Evolutionary conservation across 1,140 invertebrate species (phyloP), one percentile per base, ranked within the genome.

Genomic region (Drosophila nasuta): DNA sequence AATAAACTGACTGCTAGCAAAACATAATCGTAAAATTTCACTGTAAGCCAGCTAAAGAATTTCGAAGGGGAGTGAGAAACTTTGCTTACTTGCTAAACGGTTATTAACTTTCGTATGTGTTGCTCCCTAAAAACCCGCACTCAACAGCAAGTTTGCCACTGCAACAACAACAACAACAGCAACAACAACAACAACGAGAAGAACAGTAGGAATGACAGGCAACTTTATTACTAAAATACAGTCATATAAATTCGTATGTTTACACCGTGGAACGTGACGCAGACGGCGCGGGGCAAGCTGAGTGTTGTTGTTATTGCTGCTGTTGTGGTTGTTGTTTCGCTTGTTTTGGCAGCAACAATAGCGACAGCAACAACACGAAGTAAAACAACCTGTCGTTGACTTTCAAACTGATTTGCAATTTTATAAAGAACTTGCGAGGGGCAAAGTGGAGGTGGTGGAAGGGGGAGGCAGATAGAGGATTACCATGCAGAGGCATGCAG

Each of bases 321-420:
- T 20, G 20, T 20, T 43, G 48, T n/a, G 43, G 58, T 33, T 33
- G 59, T 38, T 59, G 59, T 38, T 56, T 72, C 60, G 63, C 54
- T 66, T 66, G 67, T 56, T 65, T 63, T 71, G 68, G 20, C 66
- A 71, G 43, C 66, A 71, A 68, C 66, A 75, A 66, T 35, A 48
- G 35, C 68, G 48, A 59, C 51, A 63, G 68, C 48, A 70, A 65
- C 60, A 64, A 20, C 35, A 11, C 20, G 17, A 41, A 65, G 62
- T 30, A 65, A 68, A 73, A 68, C 81, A 79, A 67, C 72, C 79
- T 83, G 81, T 83, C 83, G 81, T 78, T 89, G 86, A 81, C 81
- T 89, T 89, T 79, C 81, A 81, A 89, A 89, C 85, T 89, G 86
- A 89, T 89, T 89, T 89, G 86, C 85, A 89, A 89, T 90, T 89